Percentiles rank a stretch among this genome's conserved stretches.
Conservation (phyloP, 1,140 invertebrate species). For the Drosophila neocordata region DNA sequence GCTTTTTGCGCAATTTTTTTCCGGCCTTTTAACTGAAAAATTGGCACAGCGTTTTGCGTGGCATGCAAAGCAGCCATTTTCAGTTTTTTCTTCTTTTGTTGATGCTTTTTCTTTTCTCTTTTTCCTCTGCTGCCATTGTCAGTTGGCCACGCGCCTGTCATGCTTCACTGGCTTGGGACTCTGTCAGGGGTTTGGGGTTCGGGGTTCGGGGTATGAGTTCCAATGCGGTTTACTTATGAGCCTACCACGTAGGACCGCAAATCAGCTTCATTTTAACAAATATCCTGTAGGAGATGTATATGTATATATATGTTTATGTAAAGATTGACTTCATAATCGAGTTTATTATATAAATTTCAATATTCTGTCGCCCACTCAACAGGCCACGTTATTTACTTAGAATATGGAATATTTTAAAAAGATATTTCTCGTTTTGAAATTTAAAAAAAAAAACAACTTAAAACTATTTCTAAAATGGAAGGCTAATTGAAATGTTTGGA, state of each 20-base stretch:
- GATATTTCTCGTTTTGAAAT: no score
- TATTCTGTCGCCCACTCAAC: neutral
- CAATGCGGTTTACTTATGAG: conserved; percentile 57
- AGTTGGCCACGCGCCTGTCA: conserved; percentile 74
- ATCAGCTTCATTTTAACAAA: conserved; percentile 51
- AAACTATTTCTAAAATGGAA: neutral
- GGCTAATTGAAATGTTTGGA: neutral
- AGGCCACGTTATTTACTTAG: neutral
- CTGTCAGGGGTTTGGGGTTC: conserved; percentile 12
- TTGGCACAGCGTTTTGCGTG: conserved; percentile 71
- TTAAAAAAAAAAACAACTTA: no score
- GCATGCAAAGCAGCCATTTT: conserved; percentile 77
- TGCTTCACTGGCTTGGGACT: conserved; percentile 45
- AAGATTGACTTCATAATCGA: conserved; percentile 2
- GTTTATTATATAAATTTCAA: conserved; percentile 7
- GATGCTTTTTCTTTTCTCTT: conserved; percentile 12
- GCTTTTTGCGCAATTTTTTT: conserved; percentile 62
- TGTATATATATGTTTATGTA: neutral
- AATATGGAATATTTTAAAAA: no score
- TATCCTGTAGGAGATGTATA: neutral
- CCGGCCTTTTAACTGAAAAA: conserved; percentile 77
- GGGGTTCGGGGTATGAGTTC: conserved; percentile 23
- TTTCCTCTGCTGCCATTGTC: conserved; percentile 67
- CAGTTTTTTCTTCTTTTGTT: conserved; percentile 32
- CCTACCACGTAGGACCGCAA: conserved; percentile 47